These are phyloP conservation scores for Alethe castanea DNA, from an alignment of 2,113 vertebrate species.

Conservation along the genomic window DNA sequence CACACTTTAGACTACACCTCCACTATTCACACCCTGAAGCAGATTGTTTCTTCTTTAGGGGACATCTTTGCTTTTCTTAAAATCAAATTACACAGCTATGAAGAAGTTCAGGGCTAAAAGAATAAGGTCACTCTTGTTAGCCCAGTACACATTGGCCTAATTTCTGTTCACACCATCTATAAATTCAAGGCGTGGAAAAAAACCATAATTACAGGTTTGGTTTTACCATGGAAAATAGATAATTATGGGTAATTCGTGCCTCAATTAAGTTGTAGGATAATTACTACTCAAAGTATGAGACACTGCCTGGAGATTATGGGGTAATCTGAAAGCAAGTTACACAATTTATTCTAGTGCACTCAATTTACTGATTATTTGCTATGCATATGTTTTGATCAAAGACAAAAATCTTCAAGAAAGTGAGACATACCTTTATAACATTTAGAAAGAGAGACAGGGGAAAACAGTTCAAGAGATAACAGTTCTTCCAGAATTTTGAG, in stretches of 20 bases:
- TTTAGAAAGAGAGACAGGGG: background rate
- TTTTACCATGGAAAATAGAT: slow-evolving; percentile 25
- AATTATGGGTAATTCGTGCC: slow-evolving; percentile 21
- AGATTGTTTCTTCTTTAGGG: background rate
- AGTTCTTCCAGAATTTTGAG: background rate
- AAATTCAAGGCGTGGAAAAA: background rate
- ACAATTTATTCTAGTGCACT: background rate
- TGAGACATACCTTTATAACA: background rate
- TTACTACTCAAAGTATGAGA: slow-evolving; percentile 11
- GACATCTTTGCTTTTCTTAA: background rate
- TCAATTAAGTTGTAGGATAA: slow-evolving; percentile 19
- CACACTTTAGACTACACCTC: background rate
- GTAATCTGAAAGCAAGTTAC: background rate
- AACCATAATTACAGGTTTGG: slow-evolving; percentile 17
- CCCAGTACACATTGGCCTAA: background rate
- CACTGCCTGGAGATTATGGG: background rate
- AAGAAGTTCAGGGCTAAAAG: background rate
- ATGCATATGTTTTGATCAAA: background rate
- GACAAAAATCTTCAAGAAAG: background rate
- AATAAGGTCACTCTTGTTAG: background rate
- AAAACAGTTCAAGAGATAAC: background rate
- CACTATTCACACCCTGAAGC: background rate
- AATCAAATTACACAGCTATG: background rate
- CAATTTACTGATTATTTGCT: background rate
- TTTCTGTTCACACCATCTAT: background rate